These are phyloP conservation scores for Heterohyrax brucei DNA, from an alignment of 2,797 vertebrate genomes.

Conservation along the genomic window DNA sequence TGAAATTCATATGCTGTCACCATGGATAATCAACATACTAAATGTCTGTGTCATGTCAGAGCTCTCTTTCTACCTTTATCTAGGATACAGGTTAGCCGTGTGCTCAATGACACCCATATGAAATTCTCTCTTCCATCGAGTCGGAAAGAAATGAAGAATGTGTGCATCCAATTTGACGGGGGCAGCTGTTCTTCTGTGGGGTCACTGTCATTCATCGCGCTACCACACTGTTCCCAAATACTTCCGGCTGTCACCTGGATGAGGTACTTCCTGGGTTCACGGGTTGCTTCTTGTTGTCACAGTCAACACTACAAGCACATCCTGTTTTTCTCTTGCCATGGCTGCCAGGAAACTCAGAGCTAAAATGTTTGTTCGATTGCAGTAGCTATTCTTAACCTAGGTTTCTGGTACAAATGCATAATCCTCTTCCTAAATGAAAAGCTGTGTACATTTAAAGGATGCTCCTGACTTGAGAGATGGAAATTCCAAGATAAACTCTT, in stretches of 20 bases:
- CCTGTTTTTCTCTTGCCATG: slow-evolving; percentile 41
- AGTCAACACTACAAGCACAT: not conserved
- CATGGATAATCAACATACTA: not conserved
- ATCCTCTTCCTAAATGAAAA: slow-evolving; percentile 2
- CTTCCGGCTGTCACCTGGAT: slow-evolving; percentile 92
- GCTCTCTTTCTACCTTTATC: slow-evolving; percentile 68
- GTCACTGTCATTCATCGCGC: slow-evolving; percentile 91
- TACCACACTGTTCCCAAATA: slow-evolving; percentile 91
- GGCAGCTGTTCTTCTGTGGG: slow-evolving; percentile 90
- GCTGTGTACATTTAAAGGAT: slow-evolving; percentile 50
- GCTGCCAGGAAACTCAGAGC: slow-evolving; percentile 69
- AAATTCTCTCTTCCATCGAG: slow-evolving; percentile 93
- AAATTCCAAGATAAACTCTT: slow-evolving; percentile 66
- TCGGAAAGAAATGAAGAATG: slow-evolving; percentile 91
- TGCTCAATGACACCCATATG: slow-evolving; percentile 91
- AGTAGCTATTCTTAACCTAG: not conserved
- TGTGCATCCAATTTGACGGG: slow-evolving; percentile 92
- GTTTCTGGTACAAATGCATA: not conserved
- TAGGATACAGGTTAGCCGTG: slow-evolving; percentile 92
- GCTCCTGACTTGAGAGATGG: slow-evolving; percentile 15
- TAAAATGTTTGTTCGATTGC: not conserved
- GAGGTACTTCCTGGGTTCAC: slow-evolving; percentile 91
- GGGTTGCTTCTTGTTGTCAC: not conserved
- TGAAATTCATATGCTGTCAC: not conserved
- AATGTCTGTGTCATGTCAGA: not conserved